Base-by-base conservation (phyloP, 2,113 vertebrate genomes). In the Rhadina sibilatrix region DNA sequence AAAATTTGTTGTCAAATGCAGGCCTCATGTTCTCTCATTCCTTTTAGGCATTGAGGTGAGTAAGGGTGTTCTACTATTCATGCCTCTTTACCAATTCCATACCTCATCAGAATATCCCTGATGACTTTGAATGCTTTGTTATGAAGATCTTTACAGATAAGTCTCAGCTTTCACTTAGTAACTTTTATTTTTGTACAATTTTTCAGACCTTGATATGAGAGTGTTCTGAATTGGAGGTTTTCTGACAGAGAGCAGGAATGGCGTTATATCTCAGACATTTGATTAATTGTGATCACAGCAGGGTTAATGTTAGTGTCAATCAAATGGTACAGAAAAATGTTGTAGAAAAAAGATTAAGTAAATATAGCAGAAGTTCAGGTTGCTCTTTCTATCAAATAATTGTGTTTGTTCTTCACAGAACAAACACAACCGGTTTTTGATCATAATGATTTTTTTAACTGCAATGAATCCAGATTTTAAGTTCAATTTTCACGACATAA, bases 301-400 rank as follows among this genome's bases (percentile, higher is more conserved):
- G 71, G 24, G 46, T 87, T 93, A 86, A 91, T 1, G 1, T 10
- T 50, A 74, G 7, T 59, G 15, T 74, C 50, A 80, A 57, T 65
- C 40, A 77, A 93, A 83, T 0, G 0, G 22, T 12, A 4, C 37
- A 50, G 20, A 80, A 77, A 69, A 88, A 31, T 53, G 23, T 16
- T 84, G 52, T 25, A 89, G 47, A 64, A 96, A 92, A 92, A 83
- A 65, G 54, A 2, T n/a, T 24, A 83, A 59, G 52, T 24, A 90
- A 94, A 91, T 64, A 90, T 47, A 89, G 20, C 44, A 60, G 42
- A 94, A 89, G 83, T 93, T 95, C 93, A 93, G 21, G 31, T 38
- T 92, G 86, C 40, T 78, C 65, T 83, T 89, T 91, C 60, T 79
- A 60, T 89, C 25, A 84, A 57, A 60, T 91, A 84, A 60, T 84